Percentiles rank a stretch among this genome's conserved stretches.
phyloP scores from a whole-genome alignment of 2,888 invertebrate genomes.

The Beris chalybata region DNA sequence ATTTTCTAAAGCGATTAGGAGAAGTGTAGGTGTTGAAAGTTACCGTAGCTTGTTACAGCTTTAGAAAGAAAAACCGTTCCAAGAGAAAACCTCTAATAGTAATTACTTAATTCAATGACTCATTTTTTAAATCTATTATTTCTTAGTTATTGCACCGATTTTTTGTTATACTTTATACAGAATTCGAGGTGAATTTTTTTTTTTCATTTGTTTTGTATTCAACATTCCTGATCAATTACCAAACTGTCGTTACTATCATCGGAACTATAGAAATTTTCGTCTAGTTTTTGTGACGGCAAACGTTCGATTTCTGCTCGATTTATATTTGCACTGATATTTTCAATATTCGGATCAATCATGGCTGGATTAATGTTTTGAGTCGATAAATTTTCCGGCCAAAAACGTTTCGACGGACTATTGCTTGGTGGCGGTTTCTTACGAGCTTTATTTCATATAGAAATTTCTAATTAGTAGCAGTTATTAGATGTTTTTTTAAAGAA shows the following conservation, averaged over 20 bases:
- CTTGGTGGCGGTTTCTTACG: conserved; percentile 35
- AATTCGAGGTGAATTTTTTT: not conserved
- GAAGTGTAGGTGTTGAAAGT: too few relatives aligned
- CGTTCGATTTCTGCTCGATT: conserved; percentile 40
- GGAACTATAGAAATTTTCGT: conserved; percentile 41
- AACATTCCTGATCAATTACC: conserved; percentile 41
- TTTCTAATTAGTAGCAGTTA: conserved; percentile 29
- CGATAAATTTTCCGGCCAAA: conserved; percentile 38
- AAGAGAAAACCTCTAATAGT: too few relatives aligned
- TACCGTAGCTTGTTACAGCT: too few relatives aligned
- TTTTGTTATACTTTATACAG: conserved; percentile 9
- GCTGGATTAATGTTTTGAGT: conserved; percentile 37
- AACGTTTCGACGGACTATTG: conserved; percentile 39
- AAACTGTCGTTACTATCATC: conserved; percentile 43
- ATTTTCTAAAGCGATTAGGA: too few relatives aligned
- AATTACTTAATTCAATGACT: too few relatives aligned
- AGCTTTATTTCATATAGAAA: conserved; percentile 34
- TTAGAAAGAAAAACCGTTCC: too few relatives aligned
- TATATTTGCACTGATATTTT: conserved; percentile 42
- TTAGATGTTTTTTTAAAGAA: conserved; percentile 7
- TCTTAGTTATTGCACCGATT: conserved; percentile 23
- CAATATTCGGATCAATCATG: conserved; percentile 42
- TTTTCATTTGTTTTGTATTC: conserved; percentile 16
- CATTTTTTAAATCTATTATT: conserved; percentile 4
- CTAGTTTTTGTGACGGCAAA: conserved; percentile 38